Conservation (phyloP, 2,797 vertebrate species). For the Dendrocincla fuliginosa region DNA sequence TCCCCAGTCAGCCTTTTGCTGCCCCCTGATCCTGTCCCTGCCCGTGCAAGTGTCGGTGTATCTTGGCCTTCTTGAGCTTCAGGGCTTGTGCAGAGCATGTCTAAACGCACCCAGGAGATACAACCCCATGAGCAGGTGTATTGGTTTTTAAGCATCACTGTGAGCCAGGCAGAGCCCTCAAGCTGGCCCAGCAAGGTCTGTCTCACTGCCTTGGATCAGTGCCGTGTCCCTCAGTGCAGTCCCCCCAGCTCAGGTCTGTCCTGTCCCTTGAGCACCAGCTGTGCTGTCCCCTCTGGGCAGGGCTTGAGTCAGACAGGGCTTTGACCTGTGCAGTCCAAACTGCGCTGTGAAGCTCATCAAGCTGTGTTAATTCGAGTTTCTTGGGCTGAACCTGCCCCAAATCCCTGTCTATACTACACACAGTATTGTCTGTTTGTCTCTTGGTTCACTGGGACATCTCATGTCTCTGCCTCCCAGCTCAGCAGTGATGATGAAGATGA, state of each 20-base stretch:
- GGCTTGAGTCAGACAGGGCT: neutral
- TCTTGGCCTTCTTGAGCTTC: neutral
- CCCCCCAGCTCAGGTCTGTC: neutral
- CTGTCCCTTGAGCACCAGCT: neutral
- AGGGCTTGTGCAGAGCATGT: neutral
- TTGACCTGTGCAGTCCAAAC: neutral
- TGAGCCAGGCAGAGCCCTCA: neutral
- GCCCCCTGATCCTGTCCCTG: neutral
- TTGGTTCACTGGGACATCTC: neutral
- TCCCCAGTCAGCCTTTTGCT: neutral
- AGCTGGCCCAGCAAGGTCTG: neutral
- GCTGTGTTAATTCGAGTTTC: neutral
- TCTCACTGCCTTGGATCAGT: neutral
- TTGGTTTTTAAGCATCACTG: neutral
- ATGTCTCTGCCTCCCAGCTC: neutral
- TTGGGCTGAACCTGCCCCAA: neutral
- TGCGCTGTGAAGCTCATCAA: neutral
- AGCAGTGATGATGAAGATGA: neutral
- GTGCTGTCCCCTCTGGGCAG: neutral
- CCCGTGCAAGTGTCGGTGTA: neutral
- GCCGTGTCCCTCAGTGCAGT: neutral
- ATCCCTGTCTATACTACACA: neutral
- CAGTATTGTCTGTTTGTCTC: neutral
- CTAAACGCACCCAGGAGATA: neutral
- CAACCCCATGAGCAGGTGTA: rapidly evolving